Base-by-base conservation (phyloP, 2,888 invertebrate species). In the Hyles lineata region DNA sequence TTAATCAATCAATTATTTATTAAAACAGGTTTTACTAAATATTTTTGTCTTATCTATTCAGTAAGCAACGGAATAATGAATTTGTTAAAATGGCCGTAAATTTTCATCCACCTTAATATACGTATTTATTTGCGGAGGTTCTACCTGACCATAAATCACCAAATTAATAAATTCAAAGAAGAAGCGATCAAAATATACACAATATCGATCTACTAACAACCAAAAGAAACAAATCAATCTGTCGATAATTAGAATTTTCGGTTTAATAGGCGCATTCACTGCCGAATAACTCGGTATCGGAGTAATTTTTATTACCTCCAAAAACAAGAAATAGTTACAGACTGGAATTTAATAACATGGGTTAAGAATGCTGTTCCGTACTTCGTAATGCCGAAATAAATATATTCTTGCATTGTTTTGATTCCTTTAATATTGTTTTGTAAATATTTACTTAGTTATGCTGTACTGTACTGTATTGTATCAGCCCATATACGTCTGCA, bases 281-380 rank as follows among this genome's bases (percentile, higher is more conserved):
- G 17, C 5, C 17, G 21, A 67, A 43, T 43, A 43, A 67, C 4
- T 50, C n/a, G 50, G 23, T 67, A 67, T 67, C 21, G 23, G 7
- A 67, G 23, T 67, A 67, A 43, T 67, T 67, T 67, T 11, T 67
- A 23, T 67, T 50, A 35, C 21, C 50, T 23, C 55, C n/a, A 25
- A 67, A 67, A 67, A 62, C 32, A 35, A 29, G 32, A 62, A 25
- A 17, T 25, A 23, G 21, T 23, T n/a, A 19, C 23, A 1, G 43
- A 35, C n/a, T 43, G 23, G 67, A 67, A 67, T 67, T 50, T 67
- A 67, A 67, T 67, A 67, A 21, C 43, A 67, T n/a, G 6, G 32
- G 19, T 19, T 35, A 62, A 19, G 32, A n/a, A 35, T 9, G n/a
- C 62, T 32, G 62, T 35, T 35, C n/a, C 35, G 32, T 32, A 32